Evolutionary conservation across 92 coral and sea anemone genomes (phyloP), one percentile per base, ranked within the genome.

Genomic region (Umimayanthus chanpuru): DNA sequence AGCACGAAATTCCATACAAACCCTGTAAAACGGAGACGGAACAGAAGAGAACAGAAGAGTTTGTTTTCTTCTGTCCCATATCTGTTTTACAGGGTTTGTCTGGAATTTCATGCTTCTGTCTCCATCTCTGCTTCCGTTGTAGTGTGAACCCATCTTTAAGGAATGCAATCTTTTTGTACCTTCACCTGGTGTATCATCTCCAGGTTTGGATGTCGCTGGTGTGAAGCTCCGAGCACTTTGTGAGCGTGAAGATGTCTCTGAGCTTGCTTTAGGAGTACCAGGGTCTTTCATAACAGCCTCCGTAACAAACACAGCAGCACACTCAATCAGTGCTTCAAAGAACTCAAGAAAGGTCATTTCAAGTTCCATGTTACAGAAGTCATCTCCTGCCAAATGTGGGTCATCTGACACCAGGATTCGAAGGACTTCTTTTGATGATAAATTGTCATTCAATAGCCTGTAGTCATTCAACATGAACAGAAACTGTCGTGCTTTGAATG

Each of bases 301-400:
- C 50, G 96, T 97, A 61, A 97, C 99, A 86, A 92, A 97, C 72
- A 93, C 97, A 50, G 82, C 80, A 6, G 98, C 96, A 89, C 99
- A 97, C 7, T 92, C 95, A 79, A 97, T 92, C 30, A 97, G 91
- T 8, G 94, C 98, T 80, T 97, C 99, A 81, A 92, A 94, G 76
- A 97, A 94, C 88, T 97, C 99, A 91, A 97, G 86, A 89, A 97
- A 97, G 1, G 99, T 95, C 89, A 97, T 86, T 87, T 97, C 99
- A 15, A 95, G 81, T 81, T 95, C 99, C 66, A 97, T 91, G 81
- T 93, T 97, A 81, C 94, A 95, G 81, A 94, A 97, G 79, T 93
- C 98, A 10, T 93, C 95, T 64, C 93, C 96, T 2, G 95, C 98
- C 43, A 97, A 80, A 23, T 85, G 94, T 85, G 98, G 97, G 80